Evolutionary conservation across 2,888 invertebrate genomes (phyloP).

Genomic region (Phortica okadai): DNA sequence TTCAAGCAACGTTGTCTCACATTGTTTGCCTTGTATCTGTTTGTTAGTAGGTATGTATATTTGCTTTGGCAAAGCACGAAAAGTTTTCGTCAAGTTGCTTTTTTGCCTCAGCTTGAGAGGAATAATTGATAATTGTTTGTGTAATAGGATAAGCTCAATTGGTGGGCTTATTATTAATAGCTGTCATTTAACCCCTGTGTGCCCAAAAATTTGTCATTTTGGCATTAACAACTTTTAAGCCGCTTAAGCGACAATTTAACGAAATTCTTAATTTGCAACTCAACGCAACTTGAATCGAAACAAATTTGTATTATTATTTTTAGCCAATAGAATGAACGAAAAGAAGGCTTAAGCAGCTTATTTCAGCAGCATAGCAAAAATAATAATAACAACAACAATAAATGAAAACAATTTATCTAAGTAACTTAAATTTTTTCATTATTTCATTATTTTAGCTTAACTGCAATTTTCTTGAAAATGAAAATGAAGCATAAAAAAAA

Average conservation of each 20-base stretch:
- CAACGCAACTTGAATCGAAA: neutral
- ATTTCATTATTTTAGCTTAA: too few species aligned
- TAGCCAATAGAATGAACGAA: neutral
- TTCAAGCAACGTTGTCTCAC: neutral
- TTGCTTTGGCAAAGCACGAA: neutral
- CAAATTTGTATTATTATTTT: neutral
- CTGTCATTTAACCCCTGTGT: slow-evolving; percentile 34
- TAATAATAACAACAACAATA: neutral
- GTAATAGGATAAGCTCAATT: slow-evolving; percentile 13
- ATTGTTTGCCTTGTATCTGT: neutral
- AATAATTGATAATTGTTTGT: slow-evolving; percentile 1
- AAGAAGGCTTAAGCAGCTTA: neutral
- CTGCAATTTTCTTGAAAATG: too few species aligned
- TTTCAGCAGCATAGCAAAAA: neutral
- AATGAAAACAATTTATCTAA: too few species aligned
- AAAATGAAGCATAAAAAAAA: too few species aligned
- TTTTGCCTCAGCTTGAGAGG: neutral
- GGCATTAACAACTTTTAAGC: slow-evolving; percentile 59
- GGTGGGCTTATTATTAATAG: slow-evolving; percentile 11
- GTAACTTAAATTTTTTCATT: too few species aligned
- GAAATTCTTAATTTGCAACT: slow-evolving; percentile 1
- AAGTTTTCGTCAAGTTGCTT: neutral
- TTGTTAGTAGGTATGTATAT: neutral
- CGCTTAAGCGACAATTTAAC: slow-evolving; percentile 57
- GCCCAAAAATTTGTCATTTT: slow-evolving; percentile 47